These are phyloP conservation scores for Styela plicata DNA, from an alignment of 23 tunicate species.

Conservation along the genomic window DNA sequence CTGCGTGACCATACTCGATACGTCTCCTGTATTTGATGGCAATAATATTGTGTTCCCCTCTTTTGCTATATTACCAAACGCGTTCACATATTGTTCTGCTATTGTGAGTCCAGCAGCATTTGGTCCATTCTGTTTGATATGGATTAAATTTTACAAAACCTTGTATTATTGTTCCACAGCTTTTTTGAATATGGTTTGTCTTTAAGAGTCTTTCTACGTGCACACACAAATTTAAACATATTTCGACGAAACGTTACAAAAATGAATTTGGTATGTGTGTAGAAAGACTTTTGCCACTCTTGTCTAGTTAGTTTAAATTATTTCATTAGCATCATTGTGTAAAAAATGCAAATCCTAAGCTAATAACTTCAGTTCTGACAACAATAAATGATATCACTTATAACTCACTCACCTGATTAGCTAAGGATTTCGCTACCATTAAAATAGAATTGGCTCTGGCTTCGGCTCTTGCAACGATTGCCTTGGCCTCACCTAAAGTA, in stretches of 20 bases:
- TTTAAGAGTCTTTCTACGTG: no score
- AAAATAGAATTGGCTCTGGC: slow-evolving; percentile 85
- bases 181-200: no score
- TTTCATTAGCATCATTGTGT: no score
- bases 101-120: slow-evolving; percentile 82
- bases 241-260: no score
- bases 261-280: no score
- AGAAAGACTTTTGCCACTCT: no score
- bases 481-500: slow-evolving; percentile 92
- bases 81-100: slow-evolving; percentile 91
- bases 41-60: slow-evolving; percentile 91
- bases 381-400: no score
- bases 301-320: no score
- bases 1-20: slow-evolving; percentile 91
- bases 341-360: no score
- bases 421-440: slow-evolving; percentile 52
- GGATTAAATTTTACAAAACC: neutral
- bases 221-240: no score
- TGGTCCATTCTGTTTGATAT: slow-evolving; percentile 45
- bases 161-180: neutral
- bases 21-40: slow-evolving; percentile 89
- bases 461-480: slow-evolving; percentile 82
- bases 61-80: slow-evolving; percentile 87
- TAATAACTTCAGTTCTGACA: no score
- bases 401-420: slow-evolving; percentile 33